Percentiles rank a stretch among this genome's conserved stretches.
Evolutionary conservation across 2,888 invertebrate genomes (phyloP).

Genomic region (Alviniconcha strummeri): DNA sequence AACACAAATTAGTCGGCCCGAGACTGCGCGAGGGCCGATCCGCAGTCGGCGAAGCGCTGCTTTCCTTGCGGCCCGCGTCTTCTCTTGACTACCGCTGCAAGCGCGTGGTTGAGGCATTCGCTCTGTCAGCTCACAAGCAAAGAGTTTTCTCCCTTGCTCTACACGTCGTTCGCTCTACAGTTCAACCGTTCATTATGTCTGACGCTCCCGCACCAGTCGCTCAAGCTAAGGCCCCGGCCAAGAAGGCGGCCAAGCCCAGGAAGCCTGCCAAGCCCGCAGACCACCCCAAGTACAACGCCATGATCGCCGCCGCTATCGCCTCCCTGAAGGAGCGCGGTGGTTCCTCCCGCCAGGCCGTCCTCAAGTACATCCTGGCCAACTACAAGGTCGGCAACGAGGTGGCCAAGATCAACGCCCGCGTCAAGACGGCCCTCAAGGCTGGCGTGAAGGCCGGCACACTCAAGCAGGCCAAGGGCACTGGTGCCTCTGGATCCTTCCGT

Average conservation of each 20-base stretch:
- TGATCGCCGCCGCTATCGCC: conserved; percentile 73
- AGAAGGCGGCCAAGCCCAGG: conserved; percentile 49
- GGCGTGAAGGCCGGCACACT: conserved; percentile 54
- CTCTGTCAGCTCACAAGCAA: background rate
- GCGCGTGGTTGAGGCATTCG: background rate
- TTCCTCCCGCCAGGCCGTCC: conserved; percentile 74
- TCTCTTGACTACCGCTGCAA: background rate
- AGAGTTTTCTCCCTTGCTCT: no score
- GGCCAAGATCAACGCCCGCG: conserved; percentile 49
- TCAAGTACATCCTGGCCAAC: conserved; percentile 73
- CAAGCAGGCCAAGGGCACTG: conserved; percentile 40
- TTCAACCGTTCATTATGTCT: conserved; percentile 1
- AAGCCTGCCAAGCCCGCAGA: conserved; percentile 61
- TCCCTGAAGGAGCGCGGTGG: conserved; percentile 73
- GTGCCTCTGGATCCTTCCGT: conserved; percentile 45
- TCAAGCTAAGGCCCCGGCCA: conserved; percentile 46
- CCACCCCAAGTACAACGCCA: conserved; percentile 72
- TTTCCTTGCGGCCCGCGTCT: background rate
- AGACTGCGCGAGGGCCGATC: conserved; percentile 15
- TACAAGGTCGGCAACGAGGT: conserved; percentile 64
- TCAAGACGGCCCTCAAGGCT: conserved; percentile 62
- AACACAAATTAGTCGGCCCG: conserved; percentile 6
- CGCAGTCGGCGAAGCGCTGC: background rate
- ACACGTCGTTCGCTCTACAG: background rate
- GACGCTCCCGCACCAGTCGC: conserved; percentile 1